A percentile compares a stretch with the other conserved stretches of the same genome.
Evolutionary conservation across 2,113 vertebrate genomes (phyloP).

Genomic region (Sturnus vulgaris): DNA sequence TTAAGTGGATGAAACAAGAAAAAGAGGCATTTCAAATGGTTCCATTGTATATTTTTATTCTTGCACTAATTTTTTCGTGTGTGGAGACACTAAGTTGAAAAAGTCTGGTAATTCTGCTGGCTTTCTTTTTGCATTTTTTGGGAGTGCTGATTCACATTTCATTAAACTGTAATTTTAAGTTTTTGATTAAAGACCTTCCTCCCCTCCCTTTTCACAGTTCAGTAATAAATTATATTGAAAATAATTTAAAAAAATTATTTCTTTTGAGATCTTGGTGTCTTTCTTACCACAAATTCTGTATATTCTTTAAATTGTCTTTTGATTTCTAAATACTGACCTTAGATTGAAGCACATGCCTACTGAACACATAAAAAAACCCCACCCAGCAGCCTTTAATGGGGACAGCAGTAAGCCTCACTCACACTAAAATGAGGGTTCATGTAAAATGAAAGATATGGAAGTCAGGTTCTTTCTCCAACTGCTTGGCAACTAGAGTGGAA

Average conservation of each 20-base stretch:
- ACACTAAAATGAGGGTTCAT: background rate
- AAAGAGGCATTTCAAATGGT: background rate
- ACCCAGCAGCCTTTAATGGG: rapidly evolving
- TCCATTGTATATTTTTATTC: background rate
- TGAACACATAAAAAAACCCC: background rate
- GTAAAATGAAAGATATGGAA: background rate
- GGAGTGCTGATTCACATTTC: background rate
- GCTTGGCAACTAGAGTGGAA: background rate
- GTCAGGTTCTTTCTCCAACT: background rate
- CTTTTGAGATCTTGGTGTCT: background rate
- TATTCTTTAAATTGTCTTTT: background rate
- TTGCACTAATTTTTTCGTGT: background rate
- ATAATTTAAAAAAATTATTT: background rate
- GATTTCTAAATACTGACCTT: background rate
- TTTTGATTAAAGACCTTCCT: background rate
- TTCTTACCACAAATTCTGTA: background rate
- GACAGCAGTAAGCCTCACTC: background rate
- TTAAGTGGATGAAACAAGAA: background rate
- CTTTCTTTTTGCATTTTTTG: background rate
- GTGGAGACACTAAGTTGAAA: background rate
- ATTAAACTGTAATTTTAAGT: background rate
- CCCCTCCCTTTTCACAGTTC: background rate
- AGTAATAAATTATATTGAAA: background rate
- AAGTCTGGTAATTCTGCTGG: background rate
- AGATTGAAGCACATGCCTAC: background rate